Evolutionary conservation across 2,888 invertebrate species (phyloP).

Genomic region (Tachina grossa): DNA sequence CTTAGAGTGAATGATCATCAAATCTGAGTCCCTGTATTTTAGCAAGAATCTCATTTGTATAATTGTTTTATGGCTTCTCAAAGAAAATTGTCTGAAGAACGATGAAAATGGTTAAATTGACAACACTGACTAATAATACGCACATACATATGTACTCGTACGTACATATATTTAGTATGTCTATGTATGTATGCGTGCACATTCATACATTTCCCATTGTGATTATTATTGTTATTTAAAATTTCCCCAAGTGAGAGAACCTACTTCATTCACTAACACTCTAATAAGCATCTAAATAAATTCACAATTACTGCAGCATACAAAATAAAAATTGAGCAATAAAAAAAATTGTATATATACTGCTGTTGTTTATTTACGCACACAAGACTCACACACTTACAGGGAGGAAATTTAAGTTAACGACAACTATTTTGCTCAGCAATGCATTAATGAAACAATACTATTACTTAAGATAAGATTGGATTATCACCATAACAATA

Average conservation of each 20-base stretch:
- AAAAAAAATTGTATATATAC: background rate
- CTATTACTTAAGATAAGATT: slow-evolving; percentile 45
- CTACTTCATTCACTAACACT: background rate
- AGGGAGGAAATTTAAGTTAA: slow-evolving; percentile 58
- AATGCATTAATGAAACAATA: slow-evolving; percentile 59
- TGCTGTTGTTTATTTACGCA: background rate
- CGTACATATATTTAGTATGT: too few relatives aligned
- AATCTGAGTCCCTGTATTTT: too few relatives aligned
- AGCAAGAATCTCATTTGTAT: too few relatives aligned
- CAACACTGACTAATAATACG: too few relatives aligned
- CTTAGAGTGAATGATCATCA: too few relatives aligned
- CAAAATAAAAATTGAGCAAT: background rate
- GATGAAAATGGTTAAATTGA: too few relatives aligned
- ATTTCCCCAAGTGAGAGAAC: slow-evolving; percentile 1
- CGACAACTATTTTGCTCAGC: slow-evolving; percentile 55
- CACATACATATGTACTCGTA: too few relatives aligned
- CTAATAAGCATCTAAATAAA: background rate
- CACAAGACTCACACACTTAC: slow-evolving; percentile 29
- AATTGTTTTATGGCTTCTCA: too few relatives aligned
- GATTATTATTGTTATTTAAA: slow-evolving; percentile 10
- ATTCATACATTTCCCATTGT: slow-evolving; percentile 11
- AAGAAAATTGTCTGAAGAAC: too few relatives aligned
- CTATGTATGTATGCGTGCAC: background rate
- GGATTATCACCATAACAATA: slow-evolving; percentile 30
- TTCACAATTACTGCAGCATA: background rate